These are phyloP conservation scores for Desmodus rotundus DNA, from an alignment of 2,113 vertebrate species.

Conservation along the genomic window DNA sequence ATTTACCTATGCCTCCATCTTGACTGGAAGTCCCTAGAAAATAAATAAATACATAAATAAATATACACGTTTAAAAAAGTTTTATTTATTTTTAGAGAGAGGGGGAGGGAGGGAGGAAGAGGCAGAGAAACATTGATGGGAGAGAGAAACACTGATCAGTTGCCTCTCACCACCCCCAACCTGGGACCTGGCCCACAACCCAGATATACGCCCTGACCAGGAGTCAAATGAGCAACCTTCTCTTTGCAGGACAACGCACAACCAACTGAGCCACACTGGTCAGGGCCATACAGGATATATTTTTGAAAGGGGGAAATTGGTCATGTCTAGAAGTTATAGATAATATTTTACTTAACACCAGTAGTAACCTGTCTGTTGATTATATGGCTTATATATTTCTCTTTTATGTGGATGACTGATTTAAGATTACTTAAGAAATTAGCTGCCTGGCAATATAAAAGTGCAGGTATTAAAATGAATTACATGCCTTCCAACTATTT, in stretches of 20 bases:
- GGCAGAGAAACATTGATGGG: neutral
- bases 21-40: too few species aligned
- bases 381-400: conserved; percentile 13
- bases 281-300: neutral
- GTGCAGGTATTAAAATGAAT: conserved; percentile 67
- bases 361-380: conserved; percentile 14
- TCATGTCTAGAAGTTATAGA: conserved; percentile 25
- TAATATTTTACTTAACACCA: conserved; percentile 44
- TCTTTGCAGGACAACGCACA: neutral
- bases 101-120: neutral
- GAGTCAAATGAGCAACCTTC: too few species aligned
- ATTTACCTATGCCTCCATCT: too few species aligned
- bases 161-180: neutral
- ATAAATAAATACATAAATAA: too few species aligned
- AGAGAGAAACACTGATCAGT: neutral
- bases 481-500: conserved; percentile 64
- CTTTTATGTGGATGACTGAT: conserved; percentile 27
- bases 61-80: too few species aligned
- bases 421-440: conserved; percentile 61
- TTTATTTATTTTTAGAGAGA: neutral
- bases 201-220: too few species aligned
- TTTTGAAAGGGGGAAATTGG: neutral
- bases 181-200: neutral
- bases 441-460: conserved; percentile 66
- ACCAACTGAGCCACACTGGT: neutral